Evolutionary conservation across 1,140 invertebrate genomes (phyloP), one percentile per base, ranked within the genome.

Genomic region (Potamilus streckersoni): DNA sequence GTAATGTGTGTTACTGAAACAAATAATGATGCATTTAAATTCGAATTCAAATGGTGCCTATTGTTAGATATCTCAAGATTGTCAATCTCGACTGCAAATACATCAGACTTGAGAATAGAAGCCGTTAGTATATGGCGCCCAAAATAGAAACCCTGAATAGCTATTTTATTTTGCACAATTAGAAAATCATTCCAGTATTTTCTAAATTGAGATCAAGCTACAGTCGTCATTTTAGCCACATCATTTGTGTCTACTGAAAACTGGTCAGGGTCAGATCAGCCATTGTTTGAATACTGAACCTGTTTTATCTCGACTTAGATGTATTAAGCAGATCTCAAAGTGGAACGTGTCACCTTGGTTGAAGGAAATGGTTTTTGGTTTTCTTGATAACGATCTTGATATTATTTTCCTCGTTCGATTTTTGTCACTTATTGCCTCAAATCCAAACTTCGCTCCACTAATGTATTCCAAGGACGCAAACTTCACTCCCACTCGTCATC

Each of bases 21-120:
- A 76, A 60, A 66, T 66, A 23, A 65, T 19, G 19, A 71, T 71
- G 31, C 74, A 76, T 15, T 20, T 8, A 15, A 76, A n/a, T n/a
- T 76, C 69, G 14, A 65, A 38, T 17, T 76, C 38, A 20, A 15
- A 20, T 71, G 49, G 0, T 12, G 19, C 2, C 67, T 60, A 23
- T 71, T 69, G 17, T 67, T 60, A 58, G 17, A 57, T 5, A 76
- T 15, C 8, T 71, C 15, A 57, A 76, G 17, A 60, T 76, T 57
- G 38, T 76, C 74, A 20, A 76, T n/a, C 61, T 76, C 74, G 5
- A 76, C 62, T 31, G 69, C 74, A 69, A 69, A 76, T 59, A 19
- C n/a, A 64, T 76, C 74, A 2, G 74, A 65, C 38, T 58, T 17
- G 27, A 38, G 23, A 4, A 69, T 69, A 56, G 49, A 38, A 59